Percentiles rank a stretch among this genome's conserved stretches.
These are phyloP conservation scores for Eptesicus fuscus DNA, from an alignment of 2,113 vertebrate genomes.

Conservation along the genomic window DNA sequence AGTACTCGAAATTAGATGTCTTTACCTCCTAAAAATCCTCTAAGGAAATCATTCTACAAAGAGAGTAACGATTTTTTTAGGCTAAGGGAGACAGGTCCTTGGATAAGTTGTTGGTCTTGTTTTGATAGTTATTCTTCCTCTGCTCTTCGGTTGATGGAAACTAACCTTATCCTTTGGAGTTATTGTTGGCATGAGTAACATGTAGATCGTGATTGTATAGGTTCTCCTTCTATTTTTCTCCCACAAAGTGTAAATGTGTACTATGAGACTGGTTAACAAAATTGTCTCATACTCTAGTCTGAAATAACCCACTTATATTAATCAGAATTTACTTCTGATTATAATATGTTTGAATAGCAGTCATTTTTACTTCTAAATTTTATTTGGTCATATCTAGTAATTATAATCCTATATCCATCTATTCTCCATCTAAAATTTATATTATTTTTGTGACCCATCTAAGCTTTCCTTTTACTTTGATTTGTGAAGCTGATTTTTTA, in stretches of 20 bases:
- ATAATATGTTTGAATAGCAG: neutral
- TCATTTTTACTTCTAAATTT: neutral
- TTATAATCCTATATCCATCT: neutral
- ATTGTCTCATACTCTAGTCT: neutral
- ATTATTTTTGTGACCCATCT: neutral
- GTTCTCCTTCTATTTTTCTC: neutral
- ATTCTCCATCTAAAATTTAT: neutral
- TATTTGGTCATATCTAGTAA: neutral
- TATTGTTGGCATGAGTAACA: neutral
- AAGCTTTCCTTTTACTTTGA: neutral
- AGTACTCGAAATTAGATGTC: neutral
- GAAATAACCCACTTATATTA: neutral
- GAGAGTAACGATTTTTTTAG: neutral
- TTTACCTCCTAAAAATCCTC: neutral
- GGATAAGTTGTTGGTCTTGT: neutral
- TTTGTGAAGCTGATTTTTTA: slow-evolving; percentile 17
- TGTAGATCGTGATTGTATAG: neutral
- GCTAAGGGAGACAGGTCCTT: neutral
- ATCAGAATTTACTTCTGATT: neutral
- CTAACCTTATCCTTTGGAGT: neutral
- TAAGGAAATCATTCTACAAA: neutral
- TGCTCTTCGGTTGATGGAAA: neutral
- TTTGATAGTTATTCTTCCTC: neutral
- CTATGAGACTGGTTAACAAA: neutral
- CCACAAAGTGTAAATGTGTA: neutral